Evolutionary conservation across 1,140 invertebrate genomes (phyloP).

Genomic region (Drosophila lacteicornis): DNA sequence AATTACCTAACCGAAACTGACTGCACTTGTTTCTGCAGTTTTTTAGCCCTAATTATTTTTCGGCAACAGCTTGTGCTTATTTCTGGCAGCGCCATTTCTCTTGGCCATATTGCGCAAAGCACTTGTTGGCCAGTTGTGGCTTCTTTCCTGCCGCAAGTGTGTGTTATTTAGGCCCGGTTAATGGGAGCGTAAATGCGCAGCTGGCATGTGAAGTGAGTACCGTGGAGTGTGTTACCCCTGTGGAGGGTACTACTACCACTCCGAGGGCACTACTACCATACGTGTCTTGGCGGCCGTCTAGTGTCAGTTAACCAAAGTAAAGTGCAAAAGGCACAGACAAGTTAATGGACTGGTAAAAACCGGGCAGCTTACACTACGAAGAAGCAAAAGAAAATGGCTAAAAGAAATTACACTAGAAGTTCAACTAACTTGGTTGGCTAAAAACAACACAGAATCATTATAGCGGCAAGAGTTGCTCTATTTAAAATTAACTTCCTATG

Average conservation of each 20-base stretch:
- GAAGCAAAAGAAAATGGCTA: slow-evolving; percentile 32
- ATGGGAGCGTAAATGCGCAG: slow-evolving; percentile 81
- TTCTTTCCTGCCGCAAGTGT: slow-evolving; percentile 33
- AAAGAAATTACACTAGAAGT: slow-evolving; percentile 43
- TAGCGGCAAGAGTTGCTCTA: slow-evolving; percentile 22
- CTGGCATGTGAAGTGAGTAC: slow-evolving; percentile 75
- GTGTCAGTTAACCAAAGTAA: slow-evolving; percentile 68
- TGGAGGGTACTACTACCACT: slow-evolving; percentile 31
- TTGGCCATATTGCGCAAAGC: slow-evolving; percentile 68
- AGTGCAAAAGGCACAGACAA: slow-evolving; percentile 80
- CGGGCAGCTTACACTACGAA: slow-evolving; percentile 28
- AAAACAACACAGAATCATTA: slow-evolving; percentile 26
- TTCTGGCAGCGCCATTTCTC: slow-evolving; percentile 54
- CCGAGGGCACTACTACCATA: slow-evolving; percentile 6
- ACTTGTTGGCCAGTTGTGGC: slow-evolving; percentile 59
- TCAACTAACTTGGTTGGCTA: slow-evolving; percentile 47
- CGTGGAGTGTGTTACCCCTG: slow-evolving; percentile 43
- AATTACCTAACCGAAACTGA: slow-evolving; percentile 8
- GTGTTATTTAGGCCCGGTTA: slow-evolving; percentile 71
- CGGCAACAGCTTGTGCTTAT: slow-evolving; percentile 34
- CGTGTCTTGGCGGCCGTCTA: slow-evolving; percentile 46
- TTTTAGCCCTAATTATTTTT: slow-evolving; percentile 45
- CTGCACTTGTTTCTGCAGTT: slow-evolving; percentile 46
- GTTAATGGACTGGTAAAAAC: slow-evolving; percentile 76
- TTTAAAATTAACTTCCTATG: slow-evolving; percentile 6